Base-by-base conservation (phyloP, 2,113 vertebrate species). In the Sardina pilchardus region DNA sequence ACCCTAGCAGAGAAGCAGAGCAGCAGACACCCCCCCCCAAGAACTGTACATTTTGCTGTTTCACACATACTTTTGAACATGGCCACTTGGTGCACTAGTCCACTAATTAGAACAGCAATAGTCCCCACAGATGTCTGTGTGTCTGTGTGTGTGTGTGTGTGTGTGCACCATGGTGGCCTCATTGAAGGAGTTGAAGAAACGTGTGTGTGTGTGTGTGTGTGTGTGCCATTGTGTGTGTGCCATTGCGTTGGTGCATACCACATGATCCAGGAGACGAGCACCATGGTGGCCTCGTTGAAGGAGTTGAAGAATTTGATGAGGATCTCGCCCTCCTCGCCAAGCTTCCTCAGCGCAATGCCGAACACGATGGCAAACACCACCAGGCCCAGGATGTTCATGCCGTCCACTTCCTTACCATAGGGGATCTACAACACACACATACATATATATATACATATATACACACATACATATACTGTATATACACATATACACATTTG, bases 231-330 rank as follows among this genome's bases (percentile, higher is more conserved):
- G 50, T 21, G 50, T 0, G 50, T 5, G n/a, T n/a, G n/a, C n/a
- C n/a, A n/a, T n/a, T n/a, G n/a, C n/a, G n/a, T n/a, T n/a, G n/a
- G n/a, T n/a, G 53, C 53, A 26, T 30, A 71, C 63, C 63, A 36
- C 42, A 87, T 98, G 93, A 98, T 97, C 97, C 97, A 98, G 85
- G 96, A 96, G 9, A 98, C 97, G 84, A 98, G 93, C 81, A 98
- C 95, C 97, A 98, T 98, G 85, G 97, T 98, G 89, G 97, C 97
- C 19, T 98, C 97, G 0, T 98, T 98, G 88, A 98, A 98, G 85
- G 96, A 96, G 91, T 96, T 97, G 91, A 98, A 98, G 91, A 98
- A 97, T 82, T 89, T 94, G 83, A 98, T 97, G 26, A 98, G 95
- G 84, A 96, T 96, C 89, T 98, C 97, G 1, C 97, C 97, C 42